Base-by-base conservation (phyloP, 2,888 invertebrate genomes). In the Portevinia maculata region DNA sequence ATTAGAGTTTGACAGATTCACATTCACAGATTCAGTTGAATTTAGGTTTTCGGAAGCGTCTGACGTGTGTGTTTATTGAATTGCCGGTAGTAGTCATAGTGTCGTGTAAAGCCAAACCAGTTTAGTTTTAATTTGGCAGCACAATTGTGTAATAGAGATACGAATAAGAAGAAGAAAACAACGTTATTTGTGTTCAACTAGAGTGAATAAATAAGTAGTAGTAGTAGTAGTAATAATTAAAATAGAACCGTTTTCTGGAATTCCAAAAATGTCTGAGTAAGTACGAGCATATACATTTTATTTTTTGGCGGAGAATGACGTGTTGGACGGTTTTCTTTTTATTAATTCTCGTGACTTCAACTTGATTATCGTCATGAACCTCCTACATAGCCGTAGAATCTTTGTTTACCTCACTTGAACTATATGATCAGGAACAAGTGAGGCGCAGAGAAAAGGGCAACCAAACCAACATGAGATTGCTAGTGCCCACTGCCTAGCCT, bases 231-330 rank as follows among this genome's bases (percentile, higher is more conserved):
- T n/a, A n/a, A n/a, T n/a, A n/a, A n/a, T n/a, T n/a, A n/a, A n/a
- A n/a, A n/a, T n/a, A 41, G 21, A 52, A 34, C 4, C 32, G 13
- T 50, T 9, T 30, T 21, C 15, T 46, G 52, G 73, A 55, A 48
- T 34, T 24, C 30, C 19, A 19, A 55, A 53, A 73, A 73, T 73
- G 73, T 48, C 73, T 13, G 64, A 73, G 73, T 73, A 37, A 73
- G 73, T 73, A 55, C 5, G 3, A 19, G 3, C 0, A 19, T 0
- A 9, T 8, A 15, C 55, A 21, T 8, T 9, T n/a, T 17, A 2
- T 34, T 28, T 32, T 5, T n/a, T 17, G 11, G 11, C 17, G n/a
- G 3, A 1, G 17, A 3, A 37, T 6, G 5, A n/a, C 13, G 30
- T 30, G 30, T 11, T 37, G 1, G 11, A n/a, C 34, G 34, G 4